A percentile compares a stretch with the other conserved stretches of the same genome.
These are phyloP conservation scores for Hypomesus transpacificus DNA, from an alignment of 2,113 vertebrate genomes.

Conservation along the genomic window DNA sequence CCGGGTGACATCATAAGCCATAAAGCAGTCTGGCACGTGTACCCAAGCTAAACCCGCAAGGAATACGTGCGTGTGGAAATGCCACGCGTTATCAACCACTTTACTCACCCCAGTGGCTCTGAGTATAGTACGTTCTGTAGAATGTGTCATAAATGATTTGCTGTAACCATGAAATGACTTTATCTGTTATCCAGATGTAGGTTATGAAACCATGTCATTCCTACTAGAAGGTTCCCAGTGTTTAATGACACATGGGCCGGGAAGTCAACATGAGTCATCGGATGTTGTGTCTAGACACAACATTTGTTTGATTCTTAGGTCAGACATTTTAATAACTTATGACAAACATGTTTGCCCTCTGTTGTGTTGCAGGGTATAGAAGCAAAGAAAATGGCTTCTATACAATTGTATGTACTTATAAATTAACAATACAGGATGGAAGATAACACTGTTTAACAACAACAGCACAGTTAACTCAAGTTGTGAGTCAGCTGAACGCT, in stretches of 20 bases:
- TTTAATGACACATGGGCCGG: background rate
- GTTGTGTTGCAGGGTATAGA: slow-evolving; percentile 30
- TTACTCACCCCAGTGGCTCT: no score
- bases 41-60: background rate
- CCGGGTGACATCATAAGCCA: slow-evolving; percentile 19
- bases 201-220: background rate
- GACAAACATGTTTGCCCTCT: slow-evolving; percentile 23
- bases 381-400: slow-evolving; percentile 29
- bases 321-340: slow-evolving; percentile 54
- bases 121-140: no score
- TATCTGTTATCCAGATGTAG: background rate
- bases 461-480: slow-evolving; percentile 17
- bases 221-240: no score
- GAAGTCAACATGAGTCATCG: slow-evolving; percentile 41
- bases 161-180: background rate
- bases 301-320: slow-evolving; percentile 24
- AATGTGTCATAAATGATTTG: no score
- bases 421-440: no score
- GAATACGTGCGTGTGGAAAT: background rate
- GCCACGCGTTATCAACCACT: background rate
- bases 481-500: no score
- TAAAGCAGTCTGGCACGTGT: background rate
- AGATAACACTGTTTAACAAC: no score
- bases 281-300: slow-evolving; percentile 60
- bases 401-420: no score